phyloP scores from a whole-genome alignment of 2,113 vertebrate species.

The Nicator chloris region DNA sequence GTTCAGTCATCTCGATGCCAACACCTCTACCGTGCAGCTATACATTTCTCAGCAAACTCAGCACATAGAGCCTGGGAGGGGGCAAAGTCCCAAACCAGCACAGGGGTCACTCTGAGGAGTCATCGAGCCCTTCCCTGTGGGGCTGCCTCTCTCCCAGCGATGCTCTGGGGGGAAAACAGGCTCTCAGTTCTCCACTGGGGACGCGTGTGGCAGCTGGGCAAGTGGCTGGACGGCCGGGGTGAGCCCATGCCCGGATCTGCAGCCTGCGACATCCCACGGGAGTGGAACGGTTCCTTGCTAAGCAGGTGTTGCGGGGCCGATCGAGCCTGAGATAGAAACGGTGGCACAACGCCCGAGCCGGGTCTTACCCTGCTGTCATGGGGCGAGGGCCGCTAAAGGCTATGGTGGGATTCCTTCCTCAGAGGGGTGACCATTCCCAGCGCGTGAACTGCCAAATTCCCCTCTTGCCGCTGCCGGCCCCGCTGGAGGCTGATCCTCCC shows the following conservation, averaged over 20 bases:
- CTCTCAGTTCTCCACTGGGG: not conserved
- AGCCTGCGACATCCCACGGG: not conserved
- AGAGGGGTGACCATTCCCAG: not conserved
- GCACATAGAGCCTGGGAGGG: not conserved
- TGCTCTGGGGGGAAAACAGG: not conserved
- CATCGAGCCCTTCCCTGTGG: rapidly evolving
- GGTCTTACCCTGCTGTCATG: not conserved
- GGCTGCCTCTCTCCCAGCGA: not conserved
- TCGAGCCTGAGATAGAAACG: not conserved
- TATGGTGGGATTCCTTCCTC: not conserved
- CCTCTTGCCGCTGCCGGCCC: not conserved
- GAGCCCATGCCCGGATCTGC: not conserved
- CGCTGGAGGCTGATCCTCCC: not conserved
- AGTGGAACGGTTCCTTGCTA: not conserved
- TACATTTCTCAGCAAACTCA: not conserved
- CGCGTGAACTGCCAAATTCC: rapidly evolving
- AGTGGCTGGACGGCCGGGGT: not conserved
- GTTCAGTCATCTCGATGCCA: not conserved
- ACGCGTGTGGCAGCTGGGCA: rapidly evolving
- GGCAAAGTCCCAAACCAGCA: rapidly evolving
- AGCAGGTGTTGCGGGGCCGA: not conserved
- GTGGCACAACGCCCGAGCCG: not conserved
- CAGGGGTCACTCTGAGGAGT: not conserved
- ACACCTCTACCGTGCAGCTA: not conserved
- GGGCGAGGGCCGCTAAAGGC: rapidly evolving